phyloP scores from a whole-genome alignment of 2,113 vertebrate species.

The Ptilonorhynchus violaceus region DNA sequence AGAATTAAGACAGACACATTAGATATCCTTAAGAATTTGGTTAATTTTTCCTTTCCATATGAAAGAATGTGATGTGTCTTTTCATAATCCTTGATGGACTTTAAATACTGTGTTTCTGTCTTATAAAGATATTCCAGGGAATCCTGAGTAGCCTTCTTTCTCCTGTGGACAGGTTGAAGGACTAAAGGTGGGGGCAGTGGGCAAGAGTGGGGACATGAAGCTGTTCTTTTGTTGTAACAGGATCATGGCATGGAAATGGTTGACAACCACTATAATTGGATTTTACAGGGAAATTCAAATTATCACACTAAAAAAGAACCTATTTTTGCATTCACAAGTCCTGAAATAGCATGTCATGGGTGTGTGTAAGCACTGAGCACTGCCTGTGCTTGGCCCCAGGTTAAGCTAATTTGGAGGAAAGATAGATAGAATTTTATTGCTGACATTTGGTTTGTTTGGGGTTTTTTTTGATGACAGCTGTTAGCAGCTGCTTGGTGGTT shows the following conservation, averaged over 20 bases:
- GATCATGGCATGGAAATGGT: neutral
- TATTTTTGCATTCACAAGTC: slow-evolving; percentile 6
- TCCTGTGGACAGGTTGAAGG: neutral
- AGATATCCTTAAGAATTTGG: neutral
- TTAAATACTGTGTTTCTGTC: neutral
- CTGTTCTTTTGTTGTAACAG: neutral
- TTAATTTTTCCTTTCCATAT: neutral
- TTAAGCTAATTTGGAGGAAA: slow-evolving; percentile 51
- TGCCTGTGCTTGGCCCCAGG: slow-evolving; percentile 44
- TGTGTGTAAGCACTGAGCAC: neutral
- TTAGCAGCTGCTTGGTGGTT: slow-evolving; percentile 34
- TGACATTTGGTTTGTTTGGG: neutral
- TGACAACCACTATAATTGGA: slow-evolving; percentile 4
- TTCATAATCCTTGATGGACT: neutral
- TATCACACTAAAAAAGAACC: slow-evolving; percentile 4
- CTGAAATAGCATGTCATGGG: slow-evolving; percentile 35
- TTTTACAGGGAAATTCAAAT: slow-evolving; percentile 19
- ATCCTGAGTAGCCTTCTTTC: neutral
- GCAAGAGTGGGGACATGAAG: neutral
- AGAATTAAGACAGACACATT: neutral
- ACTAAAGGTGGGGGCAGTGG: neutral
- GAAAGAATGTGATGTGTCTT: neutral
- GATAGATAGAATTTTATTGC: slow-evolving; percentile 47
- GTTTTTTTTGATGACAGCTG: slow-evolving; percentile 16
- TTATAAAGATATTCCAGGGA: neutral